phyloP scores from a whole-genome alignment of 2,797 vertebrate genomes.

The Pangasius macronema region DNA sequence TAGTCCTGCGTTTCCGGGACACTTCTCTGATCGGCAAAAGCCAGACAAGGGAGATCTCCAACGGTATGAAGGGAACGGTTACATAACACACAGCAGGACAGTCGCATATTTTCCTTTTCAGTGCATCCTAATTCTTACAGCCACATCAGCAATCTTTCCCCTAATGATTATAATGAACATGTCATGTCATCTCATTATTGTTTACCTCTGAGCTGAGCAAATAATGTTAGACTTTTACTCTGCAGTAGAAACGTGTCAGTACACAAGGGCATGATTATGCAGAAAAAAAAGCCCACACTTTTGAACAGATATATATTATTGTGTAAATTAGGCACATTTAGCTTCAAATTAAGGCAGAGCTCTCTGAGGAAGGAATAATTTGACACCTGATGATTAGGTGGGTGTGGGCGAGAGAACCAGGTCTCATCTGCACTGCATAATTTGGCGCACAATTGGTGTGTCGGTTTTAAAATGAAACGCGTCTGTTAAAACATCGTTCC shows the following conservation, averaged over 20 bases:
- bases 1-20: conserved; percentile 9
- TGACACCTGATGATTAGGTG: conserved; percentile 33
- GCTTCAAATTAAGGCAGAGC: conserved; percentile 34
- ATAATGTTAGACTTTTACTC: conserved; percentile 13
- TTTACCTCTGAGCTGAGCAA: conserved; percentile 19
- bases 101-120: neutral
- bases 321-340: conserved; percentile 47
- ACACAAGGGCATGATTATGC: conserved; percentile 13
- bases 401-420: conserved; percentile 1
- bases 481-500: conserved; percentile 14
- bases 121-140: neutral
- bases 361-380: conserved; percentile 46
- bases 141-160: neutral
- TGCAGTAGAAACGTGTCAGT: neutral
- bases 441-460: conserved; percentile 17
- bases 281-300: conserved; percentile 10
- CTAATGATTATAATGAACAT: neutral
- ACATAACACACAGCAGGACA: neutral
- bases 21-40: conserved; percentile 17
- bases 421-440: conserved; percentile 29
- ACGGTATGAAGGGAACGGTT: neutral
- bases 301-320: neutral
- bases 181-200: neutral
- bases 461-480: neutral
- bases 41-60: neutral